Conservation (phyloP, 1,140 invertebrate genomes). For the Ceratina japonica region DNA sequence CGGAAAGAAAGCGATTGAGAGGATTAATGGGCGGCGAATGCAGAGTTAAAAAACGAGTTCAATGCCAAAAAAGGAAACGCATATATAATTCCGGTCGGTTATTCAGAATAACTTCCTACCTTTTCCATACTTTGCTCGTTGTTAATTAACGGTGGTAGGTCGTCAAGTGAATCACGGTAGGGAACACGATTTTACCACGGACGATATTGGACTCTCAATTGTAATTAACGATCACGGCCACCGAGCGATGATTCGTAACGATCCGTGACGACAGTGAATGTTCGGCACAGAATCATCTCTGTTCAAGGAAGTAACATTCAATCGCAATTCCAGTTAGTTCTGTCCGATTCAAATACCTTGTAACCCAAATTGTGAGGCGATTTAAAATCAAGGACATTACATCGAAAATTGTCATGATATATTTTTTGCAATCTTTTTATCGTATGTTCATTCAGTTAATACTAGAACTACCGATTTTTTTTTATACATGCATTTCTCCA, state of each 20-base stretch:
- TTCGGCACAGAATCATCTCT: not conserved
- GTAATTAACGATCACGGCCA: slow-evolving; percentile 43
- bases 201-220: slow-evolving; percentile 19
- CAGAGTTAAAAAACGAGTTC: not conserved
- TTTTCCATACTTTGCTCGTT: slow-evolving; percentile 33
- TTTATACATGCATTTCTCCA: no score
- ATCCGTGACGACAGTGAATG: slow-evolving; percentile 6
- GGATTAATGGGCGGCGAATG: not conserved
- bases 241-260: slow-evolving; percentile 38
- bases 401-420: no score
- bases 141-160: slow-evolving; percentile 48
- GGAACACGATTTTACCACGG: slow-evolving; percentile 50
- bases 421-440: no score
- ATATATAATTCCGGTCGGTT: not conserved
- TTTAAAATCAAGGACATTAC: no score
- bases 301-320: slow-evolving; percentile 5
- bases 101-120: slow-evolving; percentile 13
- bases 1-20: not conserved
- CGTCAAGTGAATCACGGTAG: slow-evolving; percentile 49
- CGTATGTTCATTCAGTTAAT: no score
- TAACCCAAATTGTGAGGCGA: not conserved
- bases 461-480: no score
- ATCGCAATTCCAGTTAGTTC: not conserved
- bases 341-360: not conserved
- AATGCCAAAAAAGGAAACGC: not conserved